Conservation (phyloP, 2,113 vertebrate species). For the Odontesthes bonariensis region DNA sequence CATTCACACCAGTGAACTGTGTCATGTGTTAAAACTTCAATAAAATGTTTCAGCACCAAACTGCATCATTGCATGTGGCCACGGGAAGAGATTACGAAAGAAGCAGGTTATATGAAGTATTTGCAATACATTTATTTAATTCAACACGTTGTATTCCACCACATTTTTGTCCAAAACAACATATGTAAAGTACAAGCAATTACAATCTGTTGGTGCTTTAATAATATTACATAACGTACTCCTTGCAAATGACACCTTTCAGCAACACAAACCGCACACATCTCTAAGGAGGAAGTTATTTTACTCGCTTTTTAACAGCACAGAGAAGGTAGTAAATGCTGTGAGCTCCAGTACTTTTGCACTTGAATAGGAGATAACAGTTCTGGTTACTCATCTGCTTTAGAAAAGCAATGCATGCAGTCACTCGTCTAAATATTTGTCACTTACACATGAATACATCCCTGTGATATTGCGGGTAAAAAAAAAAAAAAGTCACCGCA, state of each 20-base stretch:
- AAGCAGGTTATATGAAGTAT: conserved; percentile 5
- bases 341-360: conserved; percentile 31
- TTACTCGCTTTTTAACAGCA: conserved; percentile 29
- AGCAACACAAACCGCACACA: conserved; percentile 43
- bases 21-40: conserved; percentile 26
- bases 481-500: background rate
- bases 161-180: conserved; percentile 52
- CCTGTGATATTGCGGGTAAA: conserved; percentile 13
- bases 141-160: conserved; percentile 54
- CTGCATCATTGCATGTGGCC: background rate
- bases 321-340: conserved; percentile 42
- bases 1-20: conserved; percentile 20
- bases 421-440: conserved; percentile 59
- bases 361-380: conserved; percentile 11
- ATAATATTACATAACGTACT: conserved; percentile 50
- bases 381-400: conserved; percentile 29
- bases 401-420: conserved; percentile 66
- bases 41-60: conserved; percentile 25
- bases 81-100: conserved; percentile 1
- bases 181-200: conserved; percentile 66
- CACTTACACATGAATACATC: conserved; percentile 19
- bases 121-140: conserved; percentile 65
- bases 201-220: conserved; percentile 43
- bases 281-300: conserved; percentile 20
- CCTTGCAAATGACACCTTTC: conserved; percentile 21